phyloP scores from a whole-genome alignment of 2,888 invertebrate genomes.

The Lagria hirta region DNA sequence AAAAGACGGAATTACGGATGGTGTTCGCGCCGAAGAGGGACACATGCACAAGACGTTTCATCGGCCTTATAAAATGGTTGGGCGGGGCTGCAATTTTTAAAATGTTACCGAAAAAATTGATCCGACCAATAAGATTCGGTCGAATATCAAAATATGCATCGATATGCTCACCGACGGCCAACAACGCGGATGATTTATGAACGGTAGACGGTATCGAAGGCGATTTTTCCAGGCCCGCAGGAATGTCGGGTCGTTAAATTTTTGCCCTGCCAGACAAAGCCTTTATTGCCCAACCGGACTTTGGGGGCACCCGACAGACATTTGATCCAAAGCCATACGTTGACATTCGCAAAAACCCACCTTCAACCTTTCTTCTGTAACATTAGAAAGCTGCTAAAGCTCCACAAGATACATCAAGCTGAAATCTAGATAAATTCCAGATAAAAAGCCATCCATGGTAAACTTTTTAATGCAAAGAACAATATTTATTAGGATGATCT shows the following conservation, averaged over 20 bases:
- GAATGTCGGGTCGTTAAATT: slow-evolving; percentile 16
- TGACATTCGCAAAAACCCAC: no score
- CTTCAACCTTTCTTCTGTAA: no score
- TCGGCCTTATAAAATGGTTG: slow-evolving; percentile 43
- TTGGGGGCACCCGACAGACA: no score
- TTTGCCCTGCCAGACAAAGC: no score
- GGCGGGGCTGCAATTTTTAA: slow-evolving; percentile 44
- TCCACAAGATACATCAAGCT: no score
- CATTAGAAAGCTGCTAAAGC: no score
- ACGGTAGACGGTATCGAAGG: slow-evolving; percentile 13
- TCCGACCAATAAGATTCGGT: slow-evolving; percentile 47
- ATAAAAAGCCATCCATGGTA: no score
- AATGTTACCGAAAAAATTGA: slow-evolving; percentile 43
- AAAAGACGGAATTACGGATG: slow-evolving; percentile 21
- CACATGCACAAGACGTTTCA: slow-evolving; percentile 35
- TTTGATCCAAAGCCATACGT: no score
- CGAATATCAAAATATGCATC: slow-evolving; percentile 50
- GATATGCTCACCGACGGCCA: slow-evolving; percentile 36
- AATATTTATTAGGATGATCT: no score
- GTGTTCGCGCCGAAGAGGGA: slow-evolving; percentile 22
- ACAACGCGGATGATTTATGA: slow-evolving; percentile 21
- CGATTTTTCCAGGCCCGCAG: slow-evolving; percentile 12
- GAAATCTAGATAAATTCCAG: no score
- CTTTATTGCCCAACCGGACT: no score
- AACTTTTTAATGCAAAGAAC: no score